Evolutionary conservation across 2,113 vertebrate species (phyloP).

Genomic region (Lepisosteus osseus): DNA sequence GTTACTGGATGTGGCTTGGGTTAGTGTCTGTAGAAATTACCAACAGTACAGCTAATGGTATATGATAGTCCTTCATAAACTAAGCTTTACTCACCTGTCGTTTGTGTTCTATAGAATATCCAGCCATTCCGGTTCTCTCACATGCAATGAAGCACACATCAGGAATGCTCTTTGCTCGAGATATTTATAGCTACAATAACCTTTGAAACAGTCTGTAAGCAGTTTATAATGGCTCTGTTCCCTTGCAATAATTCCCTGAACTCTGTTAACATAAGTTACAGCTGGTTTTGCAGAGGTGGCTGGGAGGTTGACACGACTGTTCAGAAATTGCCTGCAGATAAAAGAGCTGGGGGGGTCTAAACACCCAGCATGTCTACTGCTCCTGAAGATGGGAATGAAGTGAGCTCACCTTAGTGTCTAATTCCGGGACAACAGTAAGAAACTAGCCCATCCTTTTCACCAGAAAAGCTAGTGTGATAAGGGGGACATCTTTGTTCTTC

Average conservation of each 20-base stretch:
- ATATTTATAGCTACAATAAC: conserved; percentile 73
- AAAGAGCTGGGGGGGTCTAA: conserved; percentile 47
- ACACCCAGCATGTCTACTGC: conserved; percentile 39
- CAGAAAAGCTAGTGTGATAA: conserved; percentile 16
- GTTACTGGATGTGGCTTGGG: conserved; percentile 63
- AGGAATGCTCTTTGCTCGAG: conserved; percentile 50
- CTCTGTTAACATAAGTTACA: conserved; percentile 75
- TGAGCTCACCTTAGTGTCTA: neutral
- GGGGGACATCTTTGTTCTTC: conserved; percentile 29
- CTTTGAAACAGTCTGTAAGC: conserved; percentile 76
- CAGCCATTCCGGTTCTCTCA: conserved; percentile 68
- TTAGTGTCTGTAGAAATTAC: conserved; percentile 52
- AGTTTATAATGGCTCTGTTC: conserved; percentile 80
- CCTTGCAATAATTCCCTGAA: conserved; percentile 77
- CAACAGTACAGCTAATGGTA: conserved; percentile 66
- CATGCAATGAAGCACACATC: conserved; percentile 71
- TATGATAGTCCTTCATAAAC: conserved; percentile 65
- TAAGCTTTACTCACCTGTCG: conserved; percentile 73
- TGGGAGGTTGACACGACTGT: conserved; percentile 63
- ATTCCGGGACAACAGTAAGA: conserved; percentile 7
- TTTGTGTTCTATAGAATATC: conserved; percentile 70
- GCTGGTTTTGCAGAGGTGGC: conserved; percentile 69
- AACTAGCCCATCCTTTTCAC: conserved; percentile 9
- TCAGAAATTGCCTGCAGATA: conserved; percentile 62
- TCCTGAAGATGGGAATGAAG: conserved; percentile 20